Evolutionary conservation across 2,797 vertebrate genomes (phyloP).

Genomic region (Botia kubotai): DNA sequence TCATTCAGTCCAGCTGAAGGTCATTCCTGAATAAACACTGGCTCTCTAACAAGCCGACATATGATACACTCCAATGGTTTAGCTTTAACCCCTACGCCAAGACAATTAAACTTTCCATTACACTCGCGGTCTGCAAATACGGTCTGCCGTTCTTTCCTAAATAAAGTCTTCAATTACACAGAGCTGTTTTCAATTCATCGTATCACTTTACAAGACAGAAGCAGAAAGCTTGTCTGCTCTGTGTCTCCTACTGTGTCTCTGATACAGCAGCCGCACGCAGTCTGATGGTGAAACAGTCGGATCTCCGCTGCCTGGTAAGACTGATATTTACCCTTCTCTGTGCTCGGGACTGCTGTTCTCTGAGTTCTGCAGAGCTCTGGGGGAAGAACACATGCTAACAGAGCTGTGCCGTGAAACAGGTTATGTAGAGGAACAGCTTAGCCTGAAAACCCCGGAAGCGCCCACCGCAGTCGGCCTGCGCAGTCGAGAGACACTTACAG

Average conservation of each 20-base stretch:
- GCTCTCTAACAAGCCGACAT: constrained; percentile 63
- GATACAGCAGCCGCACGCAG: not conserved
- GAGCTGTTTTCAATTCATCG: constrained; percentile 10
- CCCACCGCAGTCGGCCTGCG: constrained; percentile 64
- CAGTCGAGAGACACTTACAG: constrained; percentile 57
- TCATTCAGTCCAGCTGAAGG: constrained; percentile 42
- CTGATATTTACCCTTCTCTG: constrained; percentile 38
- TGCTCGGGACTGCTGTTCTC: constrained; percentile 36
- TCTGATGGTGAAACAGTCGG: constrained; percentile 11
- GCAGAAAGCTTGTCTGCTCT: constrained; percentile 1
- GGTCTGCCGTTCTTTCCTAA: constrained; percentile 19
- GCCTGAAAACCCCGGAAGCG: constrained; percentile 59
- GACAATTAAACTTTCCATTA: constrained; percentile 72
- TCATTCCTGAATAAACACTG: constrained; percentile 45
- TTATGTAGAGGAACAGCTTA: constrained; percentile 57
- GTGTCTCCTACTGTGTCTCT: not conserved
- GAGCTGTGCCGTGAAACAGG: constrained; percentile 54
- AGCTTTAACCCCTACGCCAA: constrained; percentile 63
- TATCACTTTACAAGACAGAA: not conserved
- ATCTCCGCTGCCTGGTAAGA: constrained; percentile 26
- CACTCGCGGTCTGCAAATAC: constrained; percentile 35
- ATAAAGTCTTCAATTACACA: constrained; percentile 36
- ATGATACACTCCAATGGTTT: constrained; percentile 67
- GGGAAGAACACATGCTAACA: constrained; percentile 60
- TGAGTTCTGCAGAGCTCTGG: constrained; percentile 60